Evolutionary conservation across 2,113 vertebrate species (phyloP).

Genomic region (Hucho hucho): DNA sequence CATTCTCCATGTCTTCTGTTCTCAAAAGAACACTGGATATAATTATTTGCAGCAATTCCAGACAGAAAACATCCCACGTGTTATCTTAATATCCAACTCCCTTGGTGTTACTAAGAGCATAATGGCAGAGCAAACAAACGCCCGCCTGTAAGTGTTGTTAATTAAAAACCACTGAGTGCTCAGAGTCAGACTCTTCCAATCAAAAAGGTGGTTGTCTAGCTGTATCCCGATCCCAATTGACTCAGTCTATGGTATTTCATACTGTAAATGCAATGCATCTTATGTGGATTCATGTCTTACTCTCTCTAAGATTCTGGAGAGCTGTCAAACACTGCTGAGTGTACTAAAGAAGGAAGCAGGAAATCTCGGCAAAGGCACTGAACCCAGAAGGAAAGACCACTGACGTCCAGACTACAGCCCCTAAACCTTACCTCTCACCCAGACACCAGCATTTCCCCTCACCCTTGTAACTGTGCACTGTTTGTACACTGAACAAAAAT

Average conservation of each 20-base stretch:
- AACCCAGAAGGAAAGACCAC: conserved; percentile 67
- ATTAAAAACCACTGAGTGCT: conserved; percentile 51
- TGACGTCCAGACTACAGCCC: conserved; percentile 19
- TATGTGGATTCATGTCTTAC: background rate
- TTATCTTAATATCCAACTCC: conserved; percentile 37
- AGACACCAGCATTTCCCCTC: background rate
- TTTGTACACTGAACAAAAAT: conserved; percentile 12
- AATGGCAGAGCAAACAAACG: conserved; percentile 43
- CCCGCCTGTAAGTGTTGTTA: conserved; percentile 35
- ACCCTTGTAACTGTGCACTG: background rate
- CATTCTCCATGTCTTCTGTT: background rate
- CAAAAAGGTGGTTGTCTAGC: background rate
- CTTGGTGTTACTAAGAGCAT: background rate
- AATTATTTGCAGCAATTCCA: background rate
- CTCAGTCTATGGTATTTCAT: background rate
- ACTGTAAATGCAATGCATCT: background rate
- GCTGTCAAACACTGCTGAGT: conserved; percentile 86
- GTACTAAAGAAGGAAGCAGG: conserved; percentile 83
- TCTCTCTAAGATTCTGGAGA: conserved; percentile 84
- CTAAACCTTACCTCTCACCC: background rate
- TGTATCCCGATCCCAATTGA: background rate
- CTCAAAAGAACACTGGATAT: background rate
- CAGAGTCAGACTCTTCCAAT: background rate
- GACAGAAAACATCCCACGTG: conserved; percentile 6
- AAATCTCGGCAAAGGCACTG: conserved; percentile 78